Evolutionary conservation across 2,888 invertebrate genomes (phyloP), one percentile per base, ranked within the genome.

Genomic region (Oligia latruncula): DNA sequence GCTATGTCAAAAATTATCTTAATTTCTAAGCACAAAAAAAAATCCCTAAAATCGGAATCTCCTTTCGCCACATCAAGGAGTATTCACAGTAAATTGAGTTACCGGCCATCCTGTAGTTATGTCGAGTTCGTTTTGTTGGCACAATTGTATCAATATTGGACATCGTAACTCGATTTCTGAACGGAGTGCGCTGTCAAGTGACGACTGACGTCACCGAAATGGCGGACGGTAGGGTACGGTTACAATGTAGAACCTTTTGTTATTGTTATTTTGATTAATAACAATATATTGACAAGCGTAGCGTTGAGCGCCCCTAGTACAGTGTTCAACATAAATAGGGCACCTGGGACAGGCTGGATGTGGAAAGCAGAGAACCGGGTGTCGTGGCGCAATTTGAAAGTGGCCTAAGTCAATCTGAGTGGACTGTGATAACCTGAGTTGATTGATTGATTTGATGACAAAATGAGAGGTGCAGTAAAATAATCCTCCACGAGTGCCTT

Each of bases 141-240:
- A 94, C 94, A 94, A 95, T 95, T 95, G 94, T 95, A 95, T 95
- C 95, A 95, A 95, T 95, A 96, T 95, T 95, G 95, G 94, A 93
- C 92, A 92, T 92, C 92, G 93, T 95, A 96, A 95, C 93, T 94
- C 93, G 93, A 95, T 95, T 95, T 95, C 91, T 90, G 91, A 90
- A 92, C 91, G 90, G 87, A 92, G 91, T 91, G 92, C 89, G 88
- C 92, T 92, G 93, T 93, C 94, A 93, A 92, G 90, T 91, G 91
- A 89, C 91, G 91, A 89, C 90, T 88, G 92, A 88, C 83, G 81
- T 86, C 80, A 87, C 83, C 86, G 84, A 92, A 93, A 92, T 92
- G 91, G 91, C 90, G 89, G 82, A 76, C 81, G 43, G 60, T 74
- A 62, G 79, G 81, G 78, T 81, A 82, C 65, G 72, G 79, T 79